Percentiles rank a stretch among this genome's conserved stretches.
These are phyloP conservation scores for Sthenelais limicola DNA, from an alignment of 2,888 invertebrate species.

Conservation along the genomic window DNA sequence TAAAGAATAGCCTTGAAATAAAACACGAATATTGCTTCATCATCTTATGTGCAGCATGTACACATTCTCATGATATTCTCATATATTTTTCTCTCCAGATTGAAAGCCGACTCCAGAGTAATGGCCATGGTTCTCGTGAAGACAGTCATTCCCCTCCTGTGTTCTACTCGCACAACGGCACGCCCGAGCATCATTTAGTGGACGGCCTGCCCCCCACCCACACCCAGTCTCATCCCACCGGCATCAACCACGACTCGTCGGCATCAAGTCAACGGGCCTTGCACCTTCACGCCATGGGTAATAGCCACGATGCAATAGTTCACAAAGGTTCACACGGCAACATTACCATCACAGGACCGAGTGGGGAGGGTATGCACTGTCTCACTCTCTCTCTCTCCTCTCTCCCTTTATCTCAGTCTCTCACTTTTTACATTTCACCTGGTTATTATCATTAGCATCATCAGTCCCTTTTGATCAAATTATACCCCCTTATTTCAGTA, in stretches of 20 bases:
- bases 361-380: slow-evolving; percentile 27
- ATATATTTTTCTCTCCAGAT: slow-evolving; percentile 41
- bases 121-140: slow-evolving; percentile 31
- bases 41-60: slow-evolving; percentile 29
- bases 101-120: slow-evolving; percentile 21
- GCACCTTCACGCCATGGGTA: slow-evolving; percentile 42
- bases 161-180: slow-evolving; percentile 54
- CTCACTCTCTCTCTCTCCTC: not conserved
- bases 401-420: too few species aligned
- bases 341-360: slow-evolving; percentile 30
- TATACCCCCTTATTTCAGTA: too few species aligned
- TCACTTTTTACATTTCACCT: too few species aligned
- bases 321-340: slow-evolving; percentile 35
- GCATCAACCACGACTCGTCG: slow-evolving; percentile 25
- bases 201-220: slow-evolving; percentile 39
- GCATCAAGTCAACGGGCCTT: not conserved
- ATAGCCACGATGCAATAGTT: not conserved
- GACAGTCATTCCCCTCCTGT: slow-evolving; percentile 48
- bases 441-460: too few species aligned
- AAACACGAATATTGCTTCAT: too few species aligned
- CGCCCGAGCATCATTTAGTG: slow-evolving; percentile 47
- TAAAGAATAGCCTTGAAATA: too few species aligned
- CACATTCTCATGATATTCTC: slow-evolving; percentile 41
- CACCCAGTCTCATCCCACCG: slow-evolving; percentile 20
- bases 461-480: too few species aligned